phyloP scores from a whole-genome alignment of 1,140 invertebrate genomes.

The Drosophila suzukii region DNA sequence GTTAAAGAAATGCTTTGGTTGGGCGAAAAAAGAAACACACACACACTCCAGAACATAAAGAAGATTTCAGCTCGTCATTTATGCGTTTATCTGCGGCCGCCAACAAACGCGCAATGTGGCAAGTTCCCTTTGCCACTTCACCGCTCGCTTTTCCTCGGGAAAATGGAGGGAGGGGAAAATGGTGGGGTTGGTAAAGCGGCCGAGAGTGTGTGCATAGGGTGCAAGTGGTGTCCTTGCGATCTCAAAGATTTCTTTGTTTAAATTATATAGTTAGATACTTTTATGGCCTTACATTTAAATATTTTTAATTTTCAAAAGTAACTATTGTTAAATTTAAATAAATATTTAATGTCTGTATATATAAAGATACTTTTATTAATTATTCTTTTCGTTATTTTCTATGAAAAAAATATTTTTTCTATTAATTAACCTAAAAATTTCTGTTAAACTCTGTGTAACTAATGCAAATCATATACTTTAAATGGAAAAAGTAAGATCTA shows the following conservation, averaged over 20 bases:
- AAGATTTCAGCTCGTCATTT: conserved; percentile 82
- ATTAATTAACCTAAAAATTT: no score
- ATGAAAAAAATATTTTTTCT: no score
- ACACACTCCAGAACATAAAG: conserved; percentile 47
- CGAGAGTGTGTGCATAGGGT: neutral
- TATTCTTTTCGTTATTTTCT: no score
- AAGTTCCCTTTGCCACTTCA: conserved; percentile 48
- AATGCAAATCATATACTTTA: no score
- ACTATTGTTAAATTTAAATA: no score
- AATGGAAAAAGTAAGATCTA: no score
- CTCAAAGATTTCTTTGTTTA: no score
- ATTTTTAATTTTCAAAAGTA: no score
- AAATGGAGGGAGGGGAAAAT: neutral
- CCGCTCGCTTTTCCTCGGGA: conserved; percentile 15
- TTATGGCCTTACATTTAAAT: no score
- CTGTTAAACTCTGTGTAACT: no score
- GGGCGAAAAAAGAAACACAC: conserved; percentile 8
- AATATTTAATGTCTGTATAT: neutral
- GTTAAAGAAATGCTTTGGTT: conserved; percentile 46
- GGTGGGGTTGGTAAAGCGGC: neutral
- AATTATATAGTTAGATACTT: no score
- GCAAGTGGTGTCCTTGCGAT: conserved; percentile 2
- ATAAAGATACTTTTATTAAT: no score
- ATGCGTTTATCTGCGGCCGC: conserved; percentile 77
- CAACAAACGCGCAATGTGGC: conserved; percentile 68